Evolutionary conservation across 1,140 invertebrate genomes (phyloP).

Genomic region (Lepidostoma basale): DNA sequence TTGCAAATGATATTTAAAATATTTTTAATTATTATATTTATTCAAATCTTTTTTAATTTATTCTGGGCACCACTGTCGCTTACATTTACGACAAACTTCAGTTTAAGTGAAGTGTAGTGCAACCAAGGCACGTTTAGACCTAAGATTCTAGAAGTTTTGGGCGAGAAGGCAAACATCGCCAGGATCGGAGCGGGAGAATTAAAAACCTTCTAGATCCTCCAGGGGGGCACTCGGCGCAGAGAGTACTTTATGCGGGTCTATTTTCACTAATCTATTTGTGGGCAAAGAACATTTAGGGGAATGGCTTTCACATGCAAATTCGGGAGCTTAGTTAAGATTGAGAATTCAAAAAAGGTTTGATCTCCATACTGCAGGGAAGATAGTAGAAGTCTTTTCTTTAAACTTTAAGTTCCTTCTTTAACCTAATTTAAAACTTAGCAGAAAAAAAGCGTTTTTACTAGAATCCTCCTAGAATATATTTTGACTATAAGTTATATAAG

Average conservation of each 20-base stretch:
- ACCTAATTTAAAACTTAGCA: too few relatives aligned
- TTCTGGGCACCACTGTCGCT: too few relatives aligned
- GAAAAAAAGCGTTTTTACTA: too few relatives aligned
- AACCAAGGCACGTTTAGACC: slow-evolving; percentile 26
- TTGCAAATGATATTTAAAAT: too few relatives aligned
- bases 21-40: too few relatives aligned
- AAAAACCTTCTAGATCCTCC: not conserved
- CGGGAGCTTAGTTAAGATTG: slow-evolving; percentile 15
- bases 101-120: slow-evolving; percentile 21
- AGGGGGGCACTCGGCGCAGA: not conserved
- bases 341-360: slow-evolving; percentile 13
- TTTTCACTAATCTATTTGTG: slow-evolving; percentile 17
- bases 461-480: too few relatives aligned
- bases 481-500: too few relatives aligned
- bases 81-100: slow-evolving; percentile 40
- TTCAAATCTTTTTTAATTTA: too few relatives aligned
- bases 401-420: too few relatives aligned
- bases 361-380: not conserved
- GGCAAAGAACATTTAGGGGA: slow-evolving; percentile 16
- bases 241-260: slow-evolving; percentile 3
- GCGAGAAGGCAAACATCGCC: slow-evolving; percentile 14
- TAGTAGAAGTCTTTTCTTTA: too few relatives aligned
- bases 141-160: slow-evolving; percentile 15
- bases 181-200: slow-evolving; percentile 8
- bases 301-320: slow-evolving; percentile 22